Conservation (phyloP, 2,888 invertebrate genomes). For the Heteromyza rotundicornis region DNA sequence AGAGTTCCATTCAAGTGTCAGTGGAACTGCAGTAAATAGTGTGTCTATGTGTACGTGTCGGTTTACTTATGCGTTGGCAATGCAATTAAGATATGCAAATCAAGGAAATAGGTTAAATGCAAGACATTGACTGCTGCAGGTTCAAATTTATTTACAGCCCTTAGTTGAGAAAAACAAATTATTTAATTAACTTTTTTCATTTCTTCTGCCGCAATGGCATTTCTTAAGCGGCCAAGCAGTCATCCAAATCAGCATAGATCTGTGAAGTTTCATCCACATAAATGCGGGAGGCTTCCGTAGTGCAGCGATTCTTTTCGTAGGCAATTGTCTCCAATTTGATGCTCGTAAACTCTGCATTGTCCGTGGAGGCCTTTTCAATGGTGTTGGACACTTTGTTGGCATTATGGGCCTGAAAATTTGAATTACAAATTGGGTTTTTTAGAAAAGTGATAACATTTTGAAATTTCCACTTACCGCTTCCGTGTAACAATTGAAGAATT, state of each 20-base stretch:
- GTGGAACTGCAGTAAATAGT: too few species aligned
- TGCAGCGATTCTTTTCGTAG: background rate
- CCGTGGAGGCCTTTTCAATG: background rate
- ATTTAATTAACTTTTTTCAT: too few species aligned
- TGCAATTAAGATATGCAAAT: constrained; percentile 2
- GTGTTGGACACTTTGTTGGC: background rate
- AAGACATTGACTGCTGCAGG: too few species aligned
- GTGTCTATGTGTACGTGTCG: too few species aligned
- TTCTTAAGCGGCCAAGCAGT: background rate
- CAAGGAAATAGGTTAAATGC: too few species aligned
- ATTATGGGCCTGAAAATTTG: too few species aligned
- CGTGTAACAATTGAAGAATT: background rate
- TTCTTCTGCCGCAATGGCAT: too few species aligned
- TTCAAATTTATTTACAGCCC: too few species aligned
- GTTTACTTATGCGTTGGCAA: background rate
- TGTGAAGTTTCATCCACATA: background rate
- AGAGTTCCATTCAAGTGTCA: too few species aligned
- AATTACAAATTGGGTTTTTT: too few species aligned
- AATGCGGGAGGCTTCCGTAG: background rate
- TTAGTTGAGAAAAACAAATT: too few species aligned
- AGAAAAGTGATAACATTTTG: background rate
- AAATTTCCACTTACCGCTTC: background rate
- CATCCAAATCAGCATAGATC: background rate
- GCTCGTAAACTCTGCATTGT: background rate
- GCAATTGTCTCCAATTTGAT: background rate